Percentiles rank a stretch among this genome's conserved stretches.
These are phyloP conservation scores for Sussaba pulchella DNA, from an alignment of 2,888 invertebrate genomes.

Conservation along the genomic window DNA sequence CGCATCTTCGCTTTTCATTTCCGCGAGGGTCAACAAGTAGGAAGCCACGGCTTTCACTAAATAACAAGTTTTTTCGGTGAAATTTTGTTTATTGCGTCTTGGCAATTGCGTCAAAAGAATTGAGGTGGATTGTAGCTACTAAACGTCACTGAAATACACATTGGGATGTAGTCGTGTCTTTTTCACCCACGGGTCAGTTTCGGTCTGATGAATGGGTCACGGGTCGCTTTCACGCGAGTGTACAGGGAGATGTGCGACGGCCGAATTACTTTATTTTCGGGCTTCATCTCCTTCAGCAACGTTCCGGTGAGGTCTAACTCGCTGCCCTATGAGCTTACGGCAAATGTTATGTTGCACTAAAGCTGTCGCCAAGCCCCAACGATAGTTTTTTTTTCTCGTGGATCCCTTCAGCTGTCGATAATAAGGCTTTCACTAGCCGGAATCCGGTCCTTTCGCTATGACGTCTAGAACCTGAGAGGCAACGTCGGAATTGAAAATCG, in stretches of 20 bases:
- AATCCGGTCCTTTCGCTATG: background rate
- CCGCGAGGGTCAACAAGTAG: background rate
- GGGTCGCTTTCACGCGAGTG: background rate
- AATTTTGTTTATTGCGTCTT: background rate
- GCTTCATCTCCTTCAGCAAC: background rate
- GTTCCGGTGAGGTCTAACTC: background rate
- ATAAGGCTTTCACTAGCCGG: slow-evolving; percentile 31
- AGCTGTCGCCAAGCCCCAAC: background rate
- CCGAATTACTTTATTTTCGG: background rate
- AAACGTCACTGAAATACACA: background rate
- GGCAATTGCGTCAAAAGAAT: background rate
- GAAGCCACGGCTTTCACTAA: too few species aligned
- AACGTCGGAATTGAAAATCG: too few species aligned
- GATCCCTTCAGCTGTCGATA: background rate
- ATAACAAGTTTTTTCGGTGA: too few species aligned
- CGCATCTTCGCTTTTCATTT: background rate
- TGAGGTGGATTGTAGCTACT: background rate
- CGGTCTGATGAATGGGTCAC: background rate
- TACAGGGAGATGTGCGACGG: background rate
- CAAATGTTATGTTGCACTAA: slow-evolving; percentile 42
- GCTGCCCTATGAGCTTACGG: background rate
- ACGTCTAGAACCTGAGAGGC: background rate
- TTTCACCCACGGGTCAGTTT: background rate
- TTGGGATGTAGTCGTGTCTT: background rate
- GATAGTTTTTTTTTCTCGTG: background rate